Conservation (phyloP, 2,113 vertebrate genomes). For the Macquaria australasica region DNA sequence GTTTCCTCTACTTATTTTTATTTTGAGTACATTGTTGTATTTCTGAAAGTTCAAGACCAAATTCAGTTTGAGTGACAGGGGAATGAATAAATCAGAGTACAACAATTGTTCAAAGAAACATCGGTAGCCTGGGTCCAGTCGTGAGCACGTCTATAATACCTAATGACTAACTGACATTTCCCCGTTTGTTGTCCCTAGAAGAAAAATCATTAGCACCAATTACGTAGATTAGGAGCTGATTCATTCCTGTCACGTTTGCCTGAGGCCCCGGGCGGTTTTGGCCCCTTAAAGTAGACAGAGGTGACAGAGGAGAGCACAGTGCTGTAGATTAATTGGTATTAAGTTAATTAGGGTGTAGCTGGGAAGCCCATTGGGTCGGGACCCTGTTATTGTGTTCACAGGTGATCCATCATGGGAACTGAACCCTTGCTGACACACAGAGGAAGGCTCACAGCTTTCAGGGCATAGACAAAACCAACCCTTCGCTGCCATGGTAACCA, state of each 20-base stretch:
- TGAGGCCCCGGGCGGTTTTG: neutral
- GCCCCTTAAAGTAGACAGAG: conserved; percentile 40
- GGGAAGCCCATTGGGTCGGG: conserved; percentile 38
- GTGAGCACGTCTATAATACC: neutral
- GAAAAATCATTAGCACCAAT: conserved; percentile 45
- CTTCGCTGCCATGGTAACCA: conserved; percentile 58
- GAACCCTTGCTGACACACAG: conserved; percentile 53
- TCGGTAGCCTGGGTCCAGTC: neutral
- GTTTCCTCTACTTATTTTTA: no score
- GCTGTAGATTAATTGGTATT: conserved; percentile 65
- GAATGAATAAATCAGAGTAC: no score
- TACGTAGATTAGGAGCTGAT: conserved; percentile 31
- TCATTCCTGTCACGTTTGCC: conserved; percentile 58
- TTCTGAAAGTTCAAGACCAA: no score
- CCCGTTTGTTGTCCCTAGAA: conserved; percentile 24
- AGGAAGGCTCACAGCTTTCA: conserved; percentile 63
- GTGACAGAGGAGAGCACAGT: conserved; percentile 51
- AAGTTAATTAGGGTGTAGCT: conserved; percentile 65
- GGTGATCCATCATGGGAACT: conserved; percentile 70
- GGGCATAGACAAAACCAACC: conserved; percentile 23
- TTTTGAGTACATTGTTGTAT: no score
- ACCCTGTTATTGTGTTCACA: conserved; percentile 60
- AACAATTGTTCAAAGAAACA: neutral
- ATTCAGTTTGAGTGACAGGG: no score
- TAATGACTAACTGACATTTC: conserved; percentile 8